Evolutionary conservation across 2,888 invertebrate genomes (phyloP), one percentile per base, ranked within the genome.

Genomic region (Falcaria lacertinaria): DNA sequence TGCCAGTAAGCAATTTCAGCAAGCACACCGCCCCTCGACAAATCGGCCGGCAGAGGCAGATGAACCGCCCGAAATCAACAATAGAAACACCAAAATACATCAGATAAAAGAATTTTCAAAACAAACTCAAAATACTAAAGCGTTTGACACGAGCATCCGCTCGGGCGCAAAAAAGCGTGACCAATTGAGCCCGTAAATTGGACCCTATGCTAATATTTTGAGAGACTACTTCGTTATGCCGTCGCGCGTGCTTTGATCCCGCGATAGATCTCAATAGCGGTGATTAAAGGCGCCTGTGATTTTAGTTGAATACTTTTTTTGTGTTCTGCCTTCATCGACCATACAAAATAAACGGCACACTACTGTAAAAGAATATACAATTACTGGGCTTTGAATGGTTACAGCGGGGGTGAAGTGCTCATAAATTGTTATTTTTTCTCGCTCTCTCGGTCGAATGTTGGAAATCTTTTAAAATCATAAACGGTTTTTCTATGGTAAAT

Each of bases 31-130:
- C 83, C 82, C 71, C 73, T 71, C 37, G 22, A 80, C 78, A 81
- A 77, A 79, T 77, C 82, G 77, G 80, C 79, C 65, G 62, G 63
- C 58, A 62, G 41, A 74, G 74, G 77, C 86, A 86, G 85, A 87
- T 86, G 87, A 86, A 77, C 75, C 70, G 64, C 65, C 64, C 64
- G 52, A 69, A 64, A 54, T 63, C 67, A 75, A 87, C 87, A 89
- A 88, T 82, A 74, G 75, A 71, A 74, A 82, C 80, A 82, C 73
- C 82, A 79, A 89, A 79, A 89, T 86, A 84, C 79, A 85, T 83
- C 87, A 86, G 81, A 89, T 88, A 89, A 89, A 90, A 89, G 89
- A 89, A 84, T 89, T 88, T 89, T 89, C 88, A 89, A 89, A 89
- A 89, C 89, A 90, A 89, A 89, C 87, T 89, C 88, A 85, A 87